Base-by-base conservation (phyloP, 2,888 invertebrate genomes). In the Dromius quadrimaculatus region DNA sequence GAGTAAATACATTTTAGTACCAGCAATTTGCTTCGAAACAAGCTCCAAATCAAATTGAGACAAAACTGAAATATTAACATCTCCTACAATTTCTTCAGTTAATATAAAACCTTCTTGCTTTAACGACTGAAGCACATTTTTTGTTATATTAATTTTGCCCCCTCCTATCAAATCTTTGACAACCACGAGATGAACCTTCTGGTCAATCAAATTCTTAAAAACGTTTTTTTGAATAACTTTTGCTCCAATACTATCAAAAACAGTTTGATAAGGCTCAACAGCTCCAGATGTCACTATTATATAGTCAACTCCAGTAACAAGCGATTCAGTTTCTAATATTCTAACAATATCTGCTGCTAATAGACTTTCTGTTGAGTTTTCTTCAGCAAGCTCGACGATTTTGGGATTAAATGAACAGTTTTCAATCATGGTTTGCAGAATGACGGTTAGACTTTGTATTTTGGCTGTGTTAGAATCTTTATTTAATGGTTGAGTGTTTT, bases 351-450 rank as follows among this genome's bases (percentile, higher is more conserved):
- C 78, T 2, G 89, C 87, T 41, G 88, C 85, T 72, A 93, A 82
- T 71, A 92, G 83, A 34, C 87, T 86, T 78, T 93, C 93, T 0
- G 87, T 83, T 63, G 88, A 85, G 72, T 89, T 87, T 15, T 87
- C 89, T 54, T 82, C 80, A 57, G 86, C 87, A 4, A 89, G 83
- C 85, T 97, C 95, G 9, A 87, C 84, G 13, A 89, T 84, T 82
- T 92, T 93, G 13, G 96, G 81, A 78, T 91, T 92, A 1, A 89
- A 80, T 6, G 89, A 86, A 0, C 86, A 86, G 81, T 96, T 97
- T 84, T 97, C 96, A 32, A 91, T 81, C 17, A 91, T 89, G 5
- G 92, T 82, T 80, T 95, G 94, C 64, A 94, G 79, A 70, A 88
- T 83, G 43, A 87, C 86, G 0, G 89, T 87, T 6, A 94, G 81